These are phyloP conservation scores for Microchirus variegatus DNA, from an alignment of 2,797 vertebrate species.

Conservation along the genomic window DNA sequence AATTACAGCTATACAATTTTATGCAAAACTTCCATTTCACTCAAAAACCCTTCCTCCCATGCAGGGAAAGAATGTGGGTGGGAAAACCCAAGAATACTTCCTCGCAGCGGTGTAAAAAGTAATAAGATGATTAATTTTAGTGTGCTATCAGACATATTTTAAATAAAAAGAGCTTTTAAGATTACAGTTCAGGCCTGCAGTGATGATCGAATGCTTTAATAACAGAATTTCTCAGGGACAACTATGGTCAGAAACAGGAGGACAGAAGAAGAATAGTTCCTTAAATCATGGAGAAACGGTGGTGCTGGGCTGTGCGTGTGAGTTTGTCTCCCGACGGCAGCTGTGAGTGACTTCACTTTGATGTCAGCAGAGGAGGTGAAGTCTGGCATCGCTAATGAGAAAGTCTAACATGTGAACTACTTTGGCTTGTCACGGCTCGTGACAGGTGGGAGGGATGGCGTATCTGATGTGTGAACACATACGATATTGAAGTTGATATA, in stretches of 20 bases:
- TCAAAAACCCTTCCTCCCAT: constrained; percentile 45
- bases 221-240: constrained; percentile 9
- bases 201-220: constrained; percentile 11
- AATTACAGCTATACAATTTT: constrained; percentile 49
- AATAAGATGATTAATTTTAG: constrained; percentile 23
- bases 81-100: constrained; percentile 56
- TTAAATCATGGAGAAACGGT: constrained; percentile 52
- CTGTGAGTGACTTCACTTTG: constrained; percentile 72
- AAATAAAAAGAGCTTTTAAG: constrained; percentile 23
- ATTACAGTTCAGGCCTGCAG: constrained; percentile 10
- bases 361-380: constrained; percentile 69
- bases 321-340: constrained; percentile 66
- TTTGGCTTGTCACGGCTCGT: constrained; percentile 63
- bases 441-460: constrained; percentile 67
- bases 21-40: constrained; percentile 56
- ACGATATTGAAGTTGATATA: constrained; percentile 63
- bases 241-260: constrained; percentile 26
- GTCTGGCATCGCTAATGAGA: constrained; percentile 75
- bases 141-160: constrained; percentile 14
- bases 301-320: constrained; percentile 49
- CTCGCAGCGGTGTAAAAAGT: constrained; percentile 36
- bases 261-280: constrained; percentile 47
- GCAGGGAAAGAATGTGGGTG: constrained; percentile 51
- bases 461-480: constrained; percentile 60
- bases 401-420: constrained; percentile 59